A percentile compares a stretch with the other conserved stretches of the same genome.
These are phyloP conservation scores for Lissonota sp. DNA, from an alignment of 2,888 invertebrate genomes.

Conservation along the genomic window DNA sequence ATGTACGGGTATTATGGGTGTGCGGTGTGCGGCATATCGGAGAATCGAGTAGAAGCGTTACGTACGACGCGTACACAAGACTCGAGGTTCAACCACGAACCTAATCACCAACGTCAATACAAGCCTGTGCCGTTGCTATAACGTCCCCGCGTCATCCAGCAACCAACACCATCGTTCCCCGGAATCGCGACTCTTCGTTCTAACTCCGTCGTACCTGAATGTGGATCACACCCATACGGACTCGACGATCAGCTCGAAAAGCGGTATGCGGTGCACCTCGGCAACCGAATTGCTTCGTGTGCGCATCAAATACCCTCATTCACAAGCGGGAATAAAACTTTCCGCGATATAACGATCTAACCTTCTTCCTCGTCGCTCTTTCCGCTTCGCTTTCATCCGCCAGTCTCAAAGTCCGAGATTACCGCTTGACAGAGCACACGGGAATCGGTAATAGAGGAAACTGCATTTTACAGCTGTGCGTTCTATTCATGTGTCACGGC, in stretches of 20 bases:
- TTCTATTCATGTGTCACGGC: constrained; percentile 1
- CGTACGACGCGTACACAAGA: constrained; percentile 44
- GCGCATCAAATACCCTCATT: constrained; percentile 51
- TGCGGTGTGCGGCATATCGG: constrained; percentile 34
- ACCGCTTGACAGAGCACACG: neutral
- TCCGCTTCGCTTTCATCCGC: neutral
- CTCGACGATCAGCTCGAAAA: neutral
- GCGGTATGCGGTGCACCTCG: constrained; percentile 48
- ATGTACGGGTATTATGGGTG: constrained; percentile 1
- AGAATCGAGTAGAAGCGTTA: constrained; percentile 47
- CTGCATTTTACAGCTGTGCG: constrained; percentile 5
- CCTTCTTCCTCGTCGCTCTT: constrained; percentile 14
- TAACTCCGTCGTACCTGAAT: too few relatives aligned
- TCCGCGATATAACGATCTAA: constrained; percentile 30
- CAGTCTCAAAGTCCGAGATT: constrained; percentile 34
- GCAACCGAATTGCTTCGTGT: constrained; percentile 54
- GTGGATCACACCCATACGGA: neutral
- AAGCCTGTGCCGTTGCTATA: constrained; percentile 44
- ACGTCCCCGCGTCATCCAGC: constrained; percentile 4
- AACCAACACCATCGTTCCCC: neutral
- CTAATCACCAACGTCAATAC: constrained; percentile 67
- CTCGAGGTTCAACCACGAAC: constrained; percentile 61
- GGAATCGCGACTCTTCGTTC: too few relatives aligned
- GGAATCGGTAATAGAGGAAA: neutral
- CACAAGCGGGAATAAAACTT: constrained; percentile 45